A percentile compares a stretch with the other conserved stretches of the same genome.
These are phyloP conservation scores for Nannobrachium achirus DNA, from an alignment of 2,113 vertebrate species.

Conservation along the genomic window DNA sequence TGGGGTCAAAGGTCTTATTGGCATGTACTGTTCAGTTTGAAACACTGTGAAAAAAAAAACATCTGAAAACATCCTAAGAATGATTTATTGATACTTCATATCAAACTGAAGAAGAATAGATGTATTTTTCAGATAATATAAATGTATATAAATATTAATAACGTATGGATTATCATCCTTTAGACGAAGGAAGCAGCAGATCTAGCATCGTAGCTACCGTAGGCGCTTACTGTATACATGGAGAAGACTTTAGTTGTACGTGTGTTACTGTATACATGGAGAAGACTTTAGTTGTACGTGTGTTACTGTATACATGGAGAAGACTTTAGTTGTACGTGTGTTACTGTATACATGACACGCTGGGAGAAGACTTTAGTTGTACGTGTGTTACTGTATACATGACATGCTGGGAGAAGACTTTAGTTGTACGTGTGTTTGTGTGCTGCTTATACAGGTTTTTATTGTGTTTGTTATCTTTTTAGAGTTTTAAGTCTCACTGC, in stretches of 20 bases:
- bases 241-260: conserved; percentile 67
- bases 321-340: too few species aligned
- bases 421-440: too few species aligned
- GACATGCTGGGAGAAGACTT: too few species aligned
- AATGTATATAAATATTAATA: conserved; percentile 61
- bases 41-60: conserved; percentile 74
- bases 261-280: too few species aligned
- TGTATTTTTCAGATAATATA: conserved; percentile 60
- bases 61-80: too few species aligned
- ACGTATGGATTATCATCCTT: conserved; percentile 63
- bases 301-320: too few species aligned
- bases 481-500: too few species aligned
- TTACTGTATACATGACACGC: conserved; percentile 65
- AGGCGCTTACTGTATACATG: conserved; percentile 63
- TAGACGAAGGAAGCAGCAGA: conserved; percentile 62
- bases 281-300: too few species aligned
- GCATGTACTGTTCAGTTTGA: conserved; percentile 65
- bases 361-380: conserved; percentile 67
- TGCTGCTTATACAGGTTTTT: too few species aligned
- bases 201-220: conserved; percentile 65
- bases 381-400: too few species aligned
- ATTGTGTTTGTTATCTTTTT: too few species aligned
- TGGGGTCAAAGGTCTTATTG: conserved; percentile 45
- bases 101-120: conserved; percentile 39
- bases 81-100: conserved; percentile 63